A percentile compares a stretch with the other conserved stretches of the same genome.
phyloP scores from a whole-genome alignment of 2,888 invertebrate species.

The Mystacides longicornis region DNA sequence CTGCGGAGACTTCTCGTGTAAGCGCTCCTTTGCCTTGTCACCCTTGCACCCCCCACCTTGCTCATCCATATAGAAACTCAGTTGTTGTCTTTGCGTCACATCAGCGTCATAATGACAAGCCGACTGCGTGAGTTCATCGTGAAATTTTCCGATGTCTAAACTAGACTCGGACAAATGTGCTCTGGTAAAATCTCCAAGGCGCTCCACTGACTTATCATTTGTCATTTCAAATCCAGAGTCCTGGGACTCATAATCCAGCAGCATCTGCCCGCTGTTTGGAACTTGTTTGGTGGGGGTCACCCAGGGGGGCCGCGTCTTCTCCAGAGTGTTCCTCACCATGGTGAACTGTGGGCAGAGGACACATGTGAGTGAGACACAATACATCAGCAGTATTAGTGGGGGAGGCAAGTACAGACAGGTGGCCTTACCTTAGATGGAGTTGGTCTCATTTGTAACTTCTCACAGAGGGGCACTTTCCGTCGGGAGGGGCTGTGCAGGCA shows the following conservation, averaged over 20 bases:
- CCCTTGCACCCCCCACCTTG: neutral
- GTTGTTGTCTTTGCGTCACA: neutral
- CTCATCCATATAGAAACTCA: neutral
- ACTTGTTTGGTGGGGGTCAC: neutral
- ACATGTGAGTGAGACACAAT: neutral
- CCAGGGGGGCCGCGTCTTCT: neutral
- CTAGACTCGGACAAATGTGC: neutral
- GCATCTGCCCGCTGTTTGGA: neutral
- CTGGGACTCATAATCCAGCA: slow-evolving; percentile 17
- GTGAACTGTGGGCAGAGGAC: slow-evolving; percentile 19
- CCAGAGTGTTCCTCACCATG: slow-evolving; percentile 15
- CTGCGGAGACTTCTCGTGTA: neutral
- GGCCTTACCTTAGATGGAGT: neutral
- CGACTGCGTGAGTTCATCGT: slow-evolving; percentile 7
- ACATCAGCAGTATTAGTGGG: neutral
- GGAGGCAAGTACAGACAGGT: neutral
- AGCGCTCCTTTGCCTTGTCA: neutral
- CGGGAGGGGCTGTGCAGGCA: neutral
- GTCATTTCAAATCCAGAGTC: slow-evolving; percentile 21
- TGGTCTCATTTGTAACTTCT: neutral
- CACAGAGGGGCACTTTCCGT: neutral
- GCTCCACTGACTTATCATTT: neutral
- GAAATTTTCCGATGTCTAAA: neutral
- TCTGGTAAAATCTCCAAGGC: neutral
- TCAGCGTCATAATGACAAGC: slow-evolving; percentile 6